phyloP scores from a whole-genome alignment of 2,888 invertebrate species.

The Lasioglossum malachurum region DNA sequence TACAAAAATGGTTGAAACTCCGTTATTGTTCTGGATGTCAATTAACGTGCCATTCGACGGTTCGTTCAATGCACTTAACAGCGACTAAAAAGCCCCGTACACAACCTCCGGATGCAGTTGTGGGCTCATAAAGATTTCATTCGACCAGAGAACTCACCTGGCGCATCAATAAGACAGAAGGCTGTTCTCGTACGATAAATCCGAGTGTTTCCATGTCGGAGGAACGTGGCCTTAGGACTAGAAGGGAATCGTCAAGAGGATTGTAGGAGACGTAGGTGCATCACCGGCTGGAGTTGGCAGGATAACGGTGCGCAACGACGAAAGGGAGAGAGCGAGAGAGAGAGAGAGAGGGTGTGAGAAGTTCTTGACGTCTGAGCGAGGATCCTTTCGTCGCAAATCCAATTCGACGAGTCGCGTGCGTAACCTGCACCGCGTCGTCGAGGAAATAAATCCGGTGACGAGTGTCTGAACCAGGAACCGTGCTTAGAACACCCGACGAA shows the following conservation, averaged over 20 bases:
- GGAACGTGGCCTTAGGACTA: not conserved
- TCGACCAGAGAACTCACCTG: not conserved
- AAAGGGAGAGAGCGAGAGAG: not conserved
- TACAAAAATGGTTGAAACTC: too few relatives aligned
- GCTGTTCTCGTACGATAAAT: conserved; percentile 47
- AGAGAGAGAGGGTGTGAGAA: conserved; percentile 11
- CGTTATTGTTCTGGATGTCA: too few relatives aligned
- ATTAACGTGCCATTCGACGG: not conserved
- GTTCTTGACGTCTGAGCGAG: conserved; percentile 58
- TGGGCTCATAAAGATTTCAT: not conserved
- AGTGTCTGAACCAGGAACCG: conserved; percentile 51
- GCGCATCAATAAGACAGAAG: conserved; percentile 40
- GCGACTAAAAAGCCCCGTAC: not conserved
- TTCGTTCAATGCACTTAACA: not conserved
- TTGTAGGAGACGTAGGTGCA: conserved; percentile 41
- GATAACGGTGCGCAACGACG: conserved; percentile 39
- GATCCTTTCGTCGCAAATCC: conserved; percentile 60
- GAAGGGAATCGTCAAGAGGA: conserved; percentile 41
- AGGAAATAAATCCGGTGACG: conserved; percentile 64
- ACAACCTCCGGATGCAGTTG: not conserved
- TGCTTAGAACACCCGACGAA: conserved; percentile 29
- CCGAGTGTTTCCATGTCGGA: conserved; percentile 32
- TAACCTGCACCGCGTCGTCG: conserved; percentile 44
- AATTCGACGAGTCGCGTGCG: conserved; percentile 55
- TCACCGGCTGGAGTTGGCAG: conserved; percentile 60